Base-by-base conservation (phyloP, 2,888 invertebrate species). In the Tenthredo distinguenda region DNA sequence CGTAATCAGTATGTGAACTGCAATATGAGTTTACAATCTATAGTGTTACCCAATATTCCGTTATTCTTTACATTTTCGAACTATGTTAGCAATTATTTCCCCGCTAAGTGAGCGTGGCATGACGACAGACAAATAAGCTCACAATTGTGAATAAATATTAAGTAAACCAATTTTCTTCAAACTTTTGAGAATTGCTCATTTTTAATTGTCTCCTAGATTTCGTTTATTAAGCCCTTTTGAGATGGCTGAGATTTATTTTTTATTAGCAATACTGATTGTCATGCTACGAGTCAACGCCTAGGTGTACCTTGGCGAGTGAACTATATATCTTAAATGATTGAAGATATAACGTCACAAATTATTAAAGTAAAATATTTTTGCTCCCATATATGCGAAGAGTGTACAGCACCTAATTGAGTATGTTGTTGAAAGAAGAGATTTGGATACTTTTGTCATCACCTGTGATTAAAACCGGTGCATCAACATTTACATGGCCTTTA, bases 351-450 rank as follows among this genome's bases (percentile, higher is more conserved):
- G 81, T 81, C 81, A 62, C 21, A 81, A 62, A 81, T 58, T 26
- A 62, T 15, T 21, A 37, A 37, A 37, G 37, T 58, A n/a, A 81
- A 81, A 81, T 58, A 81, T 81, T 81, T 81, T 81, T 81, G 62
- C 62, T 81, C 62, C 21, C 62, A 31, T 50, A 71, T 40, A 47
- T 34, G 83, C 18, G 34, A 81, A 83, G n/a, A 47, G n/a, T 83
- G 83, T 83, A 83, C 83, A 83, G 47, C 47, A 50, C n/a, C 47
- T 71, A 83, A 47, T 83, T 81, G 2, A n/a, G n/a, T 47, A 83
- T 83, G 68, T 83, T 83, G 47, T 68, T 31, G 71, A 50, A 71
- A 68, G 83, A 83, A 83, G 50, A 83, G 68, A 71, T 83, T 81
- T 83, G 83, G 83, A 83, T 34, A 71, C 47, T 47, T 43, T 50